phyloP scores from a whole-genome alignment of 2,113 vertebrate species.

The Octodon degus region DNA sequence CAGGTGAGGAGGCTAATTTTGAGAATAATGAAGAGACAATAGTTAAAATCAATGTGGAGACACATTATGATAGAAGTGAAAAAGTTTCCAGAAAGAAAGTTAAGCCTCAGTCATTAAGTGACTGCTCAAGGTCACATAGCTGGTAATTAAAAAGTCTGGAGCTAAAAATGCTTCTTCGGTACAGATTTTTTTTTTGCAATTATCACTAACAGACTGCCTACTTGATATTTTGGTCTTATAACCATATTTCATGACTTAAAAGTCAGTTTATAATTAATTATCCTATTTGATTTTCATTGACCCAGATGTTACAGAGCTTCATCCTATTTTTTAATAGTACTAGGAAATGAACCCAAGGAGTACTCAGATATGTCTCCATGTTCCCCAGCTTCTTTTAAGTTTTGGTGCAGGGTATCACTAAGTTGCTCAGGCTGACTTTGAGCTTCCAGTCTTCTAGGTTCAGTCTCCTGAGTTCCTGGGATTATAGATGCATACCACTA shows the following conservation, averaged over 20 bases:
- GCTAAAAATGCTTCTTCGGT: constrained; percentile 5
- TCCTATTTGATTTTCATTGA: constrained; percentile 37
- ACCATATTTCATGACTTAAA: neutral
- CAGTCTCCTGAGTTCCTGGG: neutral
- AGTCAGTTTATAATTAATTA: constrained; percentile 26
- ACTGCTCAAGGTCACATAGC: constrained; percentile 6
- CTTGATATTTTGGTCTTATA: constrained; percentile 7
- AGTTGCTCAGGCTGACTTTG: neutral
- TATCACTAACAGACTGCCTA: neutral
- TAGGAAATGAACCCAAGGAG: neutral
- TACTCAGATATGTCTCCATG: neutral
- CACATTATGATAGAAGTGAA: neutral
- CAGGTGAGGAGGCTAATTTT: neutral
- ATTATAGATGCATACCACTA: neutral
- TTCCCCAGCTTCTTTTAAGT: neutral
- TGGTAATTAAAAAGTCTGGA: neutral
- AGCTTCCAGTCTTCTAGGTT: neutral
- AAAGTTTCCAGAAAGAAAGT: neutral
- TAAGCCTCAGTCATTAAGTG: constrained; percentile 15
- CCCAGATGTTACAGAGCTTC: neutral
- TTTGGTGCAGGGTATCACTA: neutral
- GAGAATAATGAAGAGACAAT: neutral
- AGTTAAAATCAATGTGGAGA: neutral
- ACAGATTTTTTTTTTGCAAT: neutral
- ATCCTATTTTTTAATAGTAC: neutral